phyloP scores from a whole-genome alignment of 1,140 invertebrate genomes.

The Procambarus virginalis region DNA sequence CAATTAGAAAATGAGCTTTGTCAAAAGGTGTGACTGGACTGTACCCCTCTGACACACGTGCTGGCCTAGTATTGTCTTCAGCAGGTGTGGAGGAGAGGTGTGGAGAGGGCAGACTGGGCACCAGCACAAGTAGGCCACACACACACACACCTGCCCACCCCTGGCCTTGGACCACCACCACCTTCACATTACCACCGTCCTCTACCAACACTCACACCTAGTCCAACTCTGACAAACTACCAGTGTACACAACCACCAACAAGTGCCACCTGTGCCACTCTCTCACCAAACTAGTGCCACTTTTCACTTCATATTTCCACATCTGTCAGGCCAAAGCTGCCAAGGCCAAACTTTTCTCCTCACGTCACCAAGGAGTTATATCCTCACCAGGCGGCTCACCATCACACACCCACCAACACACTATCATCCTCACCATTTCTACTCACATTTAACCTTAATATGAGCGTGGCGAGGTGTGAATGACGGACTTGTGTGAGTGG shows the following conservation, averaged over 20 bases:
- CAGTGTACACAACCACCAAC: not conserved
- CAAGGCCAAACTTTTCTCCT: constrained; percentile 48
- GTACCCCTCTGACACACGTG: too few species aligned
- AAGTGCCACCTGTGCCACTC: too few species aligned
- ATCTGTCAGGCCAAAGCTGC: constrained; percentile 30
- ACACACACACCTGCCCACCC: not conserved
- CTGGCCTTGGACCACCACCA: not conserved
- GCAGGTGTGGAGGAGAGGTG: too few species aligned
- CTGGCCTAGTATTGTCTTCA: too few species aligned
- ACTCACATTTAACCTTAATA: constrained; percentile 40
- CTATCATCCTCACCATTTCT: not conserved
- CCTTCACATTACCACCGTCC: too few species aligned
- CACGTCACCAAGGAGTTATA: not conserved
- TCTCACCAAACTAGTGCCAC: not conserved
- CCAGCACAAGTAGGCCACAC: not conserved
- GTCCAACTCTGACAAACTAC: not conserved
- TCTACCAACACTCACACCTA: not conserved
- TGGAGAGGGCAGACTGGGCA: too few species aligned
- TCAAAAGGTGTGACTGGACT: too few species aligned
- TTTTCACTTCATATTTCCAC: constrained; percentile 33
- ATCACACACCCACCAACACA: too few species aligned
- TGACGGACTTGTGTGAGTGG: not conserved
- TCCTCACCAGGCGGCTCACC: too few species aligned
- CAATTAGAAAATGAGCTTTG: too few species aligned
- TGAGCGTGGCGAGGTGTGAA: not conserved